These are phyloP conservation scores for Hemitrygon akajei DNA, from an alignment of 2,797 vertebrate genomes.

Conservation along the genomic window DNA sequence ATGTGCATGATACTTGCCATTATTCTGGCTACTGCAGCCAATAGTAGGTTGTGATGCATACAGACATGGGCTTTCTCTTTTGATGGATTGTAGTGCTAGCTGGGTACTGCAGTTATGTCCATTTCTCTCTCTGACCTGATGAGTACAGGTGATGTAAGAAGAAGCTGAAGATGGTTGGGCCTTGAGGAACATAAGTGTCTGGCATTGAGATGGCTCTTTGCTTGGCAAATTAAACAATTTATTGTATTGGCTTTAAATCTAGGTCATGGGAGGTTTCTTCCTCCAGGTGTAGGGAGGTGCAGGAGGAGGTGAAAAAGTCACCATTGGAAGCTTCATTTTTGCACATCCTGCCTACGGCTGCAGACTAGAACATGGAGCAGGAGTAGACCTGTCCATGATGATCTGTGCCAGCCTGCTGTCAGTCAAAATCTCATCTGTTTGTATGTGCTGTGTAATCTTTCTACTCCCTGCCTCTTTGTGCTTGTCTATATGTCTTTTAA, in stretches of 20 bases:
- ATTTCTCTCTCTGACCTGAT: background rate
- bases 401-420: too few relatives aligned
- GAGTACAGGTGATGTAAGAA: background rate
- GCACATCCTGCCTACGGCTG: background rate
- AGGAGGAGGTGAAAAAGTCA: background rate
- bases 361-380: background rate
- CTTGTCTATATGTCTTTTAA: too few relatives aligned
- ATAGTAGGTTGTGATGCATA: background rate
- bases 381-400: too few relatives aligned
- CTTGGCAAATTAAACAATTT: background rate
- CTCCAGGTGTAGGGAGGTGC: too few relatives aligned
- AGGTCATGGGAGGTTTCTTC: background rate
- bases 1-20: background rate
- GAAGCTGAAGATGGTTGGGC: background rate
- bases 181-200: background rate
- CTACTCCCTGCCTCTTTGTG: too few relatives aligned
- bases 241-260: background rate
- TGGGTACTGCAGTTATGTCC: background rate
- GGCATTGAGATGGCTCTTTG: background rate
- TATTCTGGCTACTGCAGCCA: background rate
- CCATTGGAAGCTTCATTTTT: background rate
- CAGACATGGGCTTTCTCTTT: background rate
- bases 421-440: too few relatives aligned
- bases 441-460: too few relatives aligned
- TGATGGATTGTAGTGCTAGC: background rate